phyloP scores from a whole-genome alignment of 1,140 invertebrate species.

The Drosophila baimaii region DNA sequence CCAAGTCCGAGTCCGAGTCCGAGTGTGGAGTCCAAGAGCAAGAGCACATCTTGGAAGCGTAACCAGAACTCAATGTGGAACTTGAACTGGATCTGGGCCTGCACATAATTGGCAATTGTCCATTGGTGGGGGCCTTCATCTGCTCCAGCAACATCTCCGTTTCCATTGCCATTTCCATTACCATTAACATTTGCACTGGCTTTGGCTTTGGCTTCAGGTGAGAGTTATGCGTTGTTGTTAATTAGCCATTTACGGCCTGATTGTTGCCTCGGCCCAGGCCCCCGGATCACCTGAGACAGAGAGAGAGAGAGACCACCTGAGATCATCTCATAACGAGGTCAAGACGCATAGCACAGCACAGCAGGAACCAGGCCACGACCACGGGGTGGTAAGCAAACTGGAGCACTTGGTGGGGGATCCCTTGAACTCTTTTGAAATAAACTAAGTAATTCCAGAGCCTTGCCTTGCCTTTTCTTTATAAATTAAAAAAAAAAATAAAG shows the following conservation, averaged over 20 bases:
- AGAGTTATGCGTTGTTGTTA: conserved; percentile 81
- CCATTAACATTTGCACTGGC: conserved; percentile 40
- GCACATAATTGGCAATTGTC: conserved; percentile 78
- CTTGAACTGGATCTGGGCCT: conserved; percentile 68
- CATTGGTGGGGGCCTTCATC: conserved; percentile 20
- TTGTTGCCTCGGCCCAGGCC: conserved; percentile 46
- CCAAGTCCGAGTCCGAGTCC: conserved; percentile 7
- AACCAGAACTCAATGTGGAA: conserved; percentile 44
- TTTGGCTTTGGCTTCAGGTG: conserved; percentile 55
- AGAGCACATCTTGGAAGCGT: conserved; percentile 14
- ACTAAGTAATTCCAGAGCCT: not conserved
- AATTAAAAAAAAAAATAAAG: not conserved
- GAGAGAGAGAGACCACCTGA: conserved; percentile 40
- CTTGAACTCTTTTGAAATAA: conserved; percentile 9
- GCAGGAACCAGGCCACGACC: conserved; percentile 50
- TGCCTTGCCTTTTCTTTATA: not conserved
- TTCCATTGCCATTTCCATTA: conserved; percentile 52
- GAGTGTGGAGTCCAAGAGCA: conserved; percentile 30
- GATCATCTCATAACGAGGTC: conserved; percentile 57
- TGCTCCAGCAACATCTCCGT: conserved; percentile 1
- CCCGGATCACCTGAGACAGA: conserved; percentile 37
- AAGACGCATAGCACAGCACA: conserved; percentile 16
- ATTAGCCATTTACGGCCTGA: conserved; percentile 79
- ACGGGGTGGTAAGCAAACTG: conserved; percentile 11
- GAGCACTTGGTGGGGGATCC: conserved; percentile 30